Base-by-base conservation (phyloP, 1,140 invertebrate species). In the Macrocentrus cingulum region DNA sequence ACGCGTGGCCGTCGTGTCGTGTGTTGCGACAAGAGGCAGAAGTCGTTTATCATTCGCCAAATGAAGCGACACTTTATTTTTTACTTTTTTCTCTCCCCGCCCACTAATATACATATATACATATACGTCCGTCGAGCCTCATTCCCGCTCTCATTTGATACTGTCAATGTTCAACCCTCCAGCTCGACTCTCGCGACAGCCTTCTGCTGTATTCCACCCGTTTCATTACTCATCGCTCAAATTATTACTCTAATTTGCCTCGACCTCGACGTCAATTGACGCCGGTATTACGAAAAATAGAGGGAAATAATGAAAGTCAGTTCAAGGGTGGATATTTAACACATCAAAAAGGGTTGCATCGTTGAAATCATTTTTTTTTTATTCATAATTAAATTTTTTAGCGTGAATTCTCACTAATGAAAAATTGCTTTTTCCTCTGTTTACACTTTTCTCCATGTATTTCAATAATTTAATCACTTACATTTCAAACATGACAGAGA, bases 241-340 rank as follows among this genome's bases (percentile, higher is more conserved):
- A 60, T 56, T 60, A 54, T 60, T 36, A 48, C 44, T 54, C 37
- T 60, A 54, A 60, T 60, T 54, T 60, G 42, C 45, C 19, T 39
- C 20, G 8, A 32, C 46, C 41, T 16, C 25, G 41, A 42, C 18
- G 41, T 18, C 41, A 42, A 42, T 42, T 39, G 36, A 39, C 36
- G 41, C 8, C 20, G 41, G 25, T 29, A 29, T 4, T 29, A 29
- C 25, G 25, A 29, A 29, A 29, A 29, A 29, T 29, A 29, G 9
- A 5, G 9, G 9, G 4, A 29, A 29, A 29, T 29, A 29, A 29
- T 9, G 9, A 29, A 29, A 29, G 25, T 29, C 25, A 29, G 9
- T 29, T 29, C 25, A 9, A 29, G 25, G 25, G 25, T 29, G 25
- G n/a, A n/a, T n/a, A n/a, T n/a, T n/a, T n/a, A n/a, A n/a, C n/a